Conservation (phyloP, 2,888 invertebrate species). For the Melipona beecheii region DNA sequence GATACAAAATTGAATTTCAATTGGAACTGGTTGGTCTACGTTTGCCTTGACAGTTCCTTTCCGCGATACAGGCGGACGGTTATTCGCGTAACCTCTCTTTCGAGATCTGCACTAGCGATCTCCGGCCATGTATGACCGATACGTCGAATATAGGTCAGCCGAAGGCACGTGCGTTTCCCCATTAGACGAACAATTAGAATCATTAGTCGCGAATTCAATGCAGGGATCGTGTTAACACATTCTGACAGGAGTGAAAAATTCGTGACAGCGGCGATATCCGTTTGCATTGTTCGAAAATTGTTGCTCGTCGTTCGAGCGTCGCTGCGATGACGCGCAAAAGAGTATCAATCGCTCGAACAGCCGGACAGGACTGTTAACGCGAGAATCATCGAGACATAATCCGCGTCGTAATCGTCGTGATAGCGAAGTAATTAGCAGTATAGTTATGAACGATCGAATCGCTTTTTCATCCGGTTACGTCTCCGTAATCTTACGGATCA, state of each 20-base stretch:
- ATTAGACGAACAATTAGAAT: constrained; percentile 38
- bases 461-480: not conserved
- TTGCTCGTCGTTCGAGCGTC: not conserved
- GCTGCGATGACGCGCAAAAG: not conserved
- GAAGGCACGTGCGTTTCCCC: constrained; percentile 36
- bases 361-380: not conserved
- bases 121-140: constrained; percentile 51
- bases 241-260: not conserved
- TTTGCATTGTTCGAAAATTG: constrained; percentile 2
- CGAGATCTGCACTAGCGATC: constrained; percentile 3
- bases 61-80: not conserved
- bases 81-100: constrained; percentile 18
- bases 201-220: constrained; percentile 10
- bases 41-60: not conserved
- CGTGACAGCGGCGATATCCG: not conserved
- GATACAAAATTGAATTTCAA: not conserved
- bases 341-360: not conserved
- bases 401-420: not conserved
- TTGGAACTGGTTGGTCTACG: not conserved
- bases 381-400: constrained; percentile 12
- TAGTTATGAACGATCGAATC: not conserved
- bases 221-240: not conserved
- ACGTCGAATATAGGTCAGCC: constrained; percentile 50
- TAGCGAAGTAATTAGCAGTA: not conserved
- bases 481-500: constrained; percentile 9